A percentile compares a stretch with the other conserved stretches of the same genome.
phyloP scores from a whole-genome alignment of 2,113 vertebrate genomes.

The Semicossyphus pulcher region DNA sequence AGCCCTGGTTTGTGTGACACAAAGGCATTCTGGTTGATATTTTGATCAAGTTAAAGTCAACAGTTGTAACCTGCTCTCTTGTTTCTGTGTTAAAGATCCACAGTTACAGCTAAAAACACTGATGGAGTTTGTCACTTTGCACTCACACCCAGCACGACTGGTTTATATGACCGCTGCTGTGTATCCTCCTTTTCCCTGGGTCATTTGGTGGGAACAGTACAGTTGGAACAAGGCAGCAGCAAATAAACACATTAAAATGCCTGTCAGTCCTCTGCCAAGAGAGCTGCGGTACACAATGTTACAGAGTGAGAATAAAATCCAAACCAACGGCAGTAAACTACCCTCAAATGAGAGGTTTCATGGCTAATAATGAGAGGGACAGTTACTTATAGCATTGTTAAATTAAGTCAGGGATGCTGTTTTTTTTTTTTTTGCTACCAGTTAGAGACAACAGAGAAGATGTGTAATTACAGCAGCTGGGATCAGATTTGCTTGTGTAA shows the following conservation, averaged over 20 bases:
- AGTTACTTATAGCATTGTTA: neutral
- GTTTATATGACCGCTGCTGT: constrained; percentile 21
- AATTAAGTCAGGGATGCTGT: neutral
- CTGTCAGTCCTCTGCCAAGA: constrained; percentile 26
- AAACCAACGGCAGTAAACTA: constrained; percentile 38
- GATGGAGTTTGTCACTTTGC: neutral
- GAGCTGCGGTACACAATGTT: constrained; percentile 49
- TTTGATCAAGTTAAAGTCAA: constrained; percentile 13
- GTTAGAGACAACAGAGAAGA: neutral
- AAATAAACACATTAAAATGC: constrained; percentile 33
- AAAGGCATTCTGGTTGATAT: constrained; percentile 16
- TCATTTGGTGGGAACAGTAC: constrained; percentile 41
- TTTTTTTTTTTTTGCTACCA: neutral
- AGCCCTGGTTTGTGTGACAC: constrained; percentile 39
- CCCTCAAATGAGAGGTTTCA: constrained; percentile 11
- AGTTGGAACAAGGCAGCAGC: constrained; percentile 29
- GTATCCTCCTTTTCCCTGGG: constrained; percentile 6
- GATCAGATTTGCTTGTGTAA: too few relatives aligned
- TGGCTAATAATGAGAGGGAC: constrained; percentile 18
- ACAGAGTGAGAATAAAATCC: constrained; percentile 32
- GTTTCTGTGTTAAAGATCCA: constrained; percentile 11
- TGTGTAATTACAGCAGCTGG: neutral
- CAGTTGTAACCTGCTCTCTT: neutral
- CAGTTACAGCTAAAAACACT: constrained; percentile 11
- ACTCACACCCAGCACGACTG: constrained; percentile 18